phyloP scores from a whole-genome alignment of 2,797 vertebrate species.

The Chanos chanos region DNA sequence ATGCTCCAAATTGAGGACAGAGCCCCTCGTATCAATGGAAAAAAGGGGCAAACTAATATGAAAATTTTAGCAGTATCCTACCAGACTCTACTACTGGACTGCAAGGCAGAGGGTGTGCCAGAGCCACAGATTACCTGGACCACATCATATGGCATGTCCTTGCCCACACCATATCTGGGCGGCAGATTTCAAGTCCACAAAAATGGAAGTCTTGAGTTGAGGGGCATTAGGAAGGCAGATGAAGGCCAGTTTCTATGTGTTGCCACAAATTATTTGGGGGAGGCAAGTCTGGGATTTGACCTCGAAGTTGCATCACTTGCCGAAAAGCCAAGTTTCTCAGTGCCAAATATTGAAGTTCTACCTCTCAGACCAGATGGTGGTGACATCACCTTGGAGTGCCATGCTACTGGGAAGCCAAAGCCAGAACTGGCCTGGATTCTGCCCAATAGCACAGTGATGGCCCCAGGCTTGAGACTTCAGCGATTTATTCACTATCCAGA shows the following conservation, averaged over 20 bases:
- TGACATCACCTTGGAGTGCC: constrained; percentile 62
- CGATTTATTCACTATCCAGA: constrained; percentile 64
- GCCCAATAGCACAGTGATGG: constrained; percentile 68
- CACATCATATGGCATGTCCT: constrained; percentile 64
- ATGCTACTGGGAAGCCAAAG: constrained; percentile 70
- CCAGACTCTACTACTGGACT: constrained; percentile 69
- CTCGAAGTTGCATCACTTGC: constrained; percentile 71
- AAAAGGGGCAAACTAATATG: constrained; percentile 51
- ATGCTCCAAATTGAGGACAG: constrained; percentile 64
- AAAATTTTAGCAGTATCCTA: constrained; percentile 67
- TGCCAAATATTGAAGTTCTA: constrained; percentile 74
- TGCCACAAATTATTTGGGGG: constrained; percentile 69
- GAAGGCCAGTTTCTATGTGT: constrained; percentile 69
- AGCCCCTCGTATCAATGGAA: constrained; percentile 65
- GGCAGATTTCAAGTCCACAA: constrained; percentile 75
- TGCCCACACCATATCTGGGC: constrained; percentile 66
- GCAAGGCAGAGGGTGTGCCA: constrained; percentile 71
- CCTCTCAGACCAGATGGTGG: constrained; percentile 64
- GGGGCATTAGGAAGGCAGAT: constrained; percentile 73
- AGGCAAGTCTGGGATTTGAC: constrained; percentile 66
- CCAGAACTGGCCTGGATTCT: constrained; percentile 74
- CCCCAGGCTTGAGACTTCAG: constrained; percentile 62
- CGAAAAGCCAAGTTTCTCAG: constrained; percentile 75
- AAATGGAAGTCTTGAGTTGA: constrained; percentile 74
- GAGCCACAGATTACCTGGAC: constrained; percentile 70